phyloP scores from a whole-genome alignment of 1,140 invertebrate species.

The Sipha flava region DNA sequence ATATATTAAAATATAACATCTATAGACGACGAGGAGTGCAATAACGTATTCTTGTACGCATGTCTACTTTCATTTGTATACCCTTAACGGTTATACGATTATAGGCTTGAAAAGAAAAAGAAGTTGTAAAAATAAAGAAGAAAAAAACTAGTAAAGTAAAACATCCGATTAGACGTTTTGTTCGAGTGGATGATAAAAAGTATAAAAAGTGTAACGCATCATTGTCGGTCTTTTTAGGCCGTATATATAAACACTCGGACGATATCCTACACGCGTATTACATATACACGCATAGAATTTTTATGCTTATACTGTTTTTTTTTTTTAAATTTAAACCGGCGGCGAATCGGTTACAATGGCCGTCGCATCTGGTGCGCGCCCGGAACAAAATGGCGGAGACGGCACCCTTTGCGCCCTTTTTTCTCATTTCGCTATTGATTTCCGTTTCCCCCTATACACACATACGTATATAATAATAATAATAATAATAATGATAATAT shows the following conservation, averaged over 20 bases:
- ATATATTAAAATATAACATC: too few species aligned
- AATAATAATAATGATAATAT: too few species aligned
- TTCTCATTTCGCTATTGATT: constrained; percentile 18
- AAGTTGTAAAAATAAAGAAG: background rate
- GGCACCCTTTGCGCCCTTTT: background rate
- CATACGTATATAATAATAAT: background rate
- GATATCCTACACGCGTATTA: background rate
- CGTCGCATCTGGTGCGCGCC: background rate
- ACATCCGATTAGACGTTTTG: constrained; percentile 9
- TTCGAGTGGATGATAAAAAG: background rate
- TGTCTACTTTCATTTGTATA: background rate
- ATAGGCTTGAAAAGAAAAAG: background rate
- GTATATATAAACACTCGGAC: background rate
- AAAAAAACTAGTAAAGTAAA: background rate
- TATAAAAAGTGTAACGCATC: background rate
- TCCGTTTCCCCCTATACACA: background rate
- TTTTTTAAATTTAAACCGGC: background rate
- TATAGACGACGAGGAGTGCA: too few species aligned
- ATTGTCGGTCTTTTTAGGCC: background rate
- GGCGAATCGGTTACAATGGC: constrained; percentile 14
- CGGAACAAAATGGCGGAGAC: constrained; percentile 9
- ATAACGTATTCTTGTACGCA: too few species aligned
- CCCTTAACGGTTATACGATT: background rate
- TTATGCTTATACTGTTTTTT: background rate
- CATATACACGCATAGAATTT: background rate